Conservation (phyloP, 2,888 invertebrate species). For the Eilema caniola region DNA sequence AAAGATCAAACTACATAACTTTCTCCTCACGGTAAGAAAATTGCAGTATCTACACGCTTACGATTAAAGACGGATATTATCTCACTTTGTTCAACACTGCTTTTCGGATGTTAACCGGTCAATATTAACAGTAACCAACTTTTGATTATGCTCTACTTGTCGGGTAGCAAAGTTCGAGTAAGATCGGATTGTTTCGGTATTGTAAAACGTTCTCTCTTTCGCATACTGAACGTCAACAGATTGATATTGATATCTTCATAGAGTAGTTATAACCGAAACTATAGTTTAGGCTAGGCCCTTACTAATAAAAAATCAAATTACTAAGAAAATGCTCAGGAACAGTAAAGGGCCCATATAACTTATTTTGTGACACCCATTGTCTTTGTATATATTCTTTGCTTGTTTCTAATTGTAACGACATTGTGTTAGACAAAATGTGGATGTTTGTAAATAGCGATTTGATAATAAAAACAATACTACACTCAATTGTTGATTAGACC, state of each 20-base stretch:
- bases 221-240: too few species aligned
- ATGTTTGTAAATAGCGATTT: too few species aligned
- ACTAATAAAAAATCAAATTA: too few species aligned
- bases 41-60: conserved; percentile 19
- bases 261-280: not conserved
- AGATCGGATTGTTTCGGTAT: not conserved
- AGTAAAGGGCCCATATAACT: too few species aligned
- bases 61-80: conserved; percentile 18
- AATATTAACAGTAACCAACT: not conserved
- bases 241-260: not conserved
- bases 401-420: too few species aligned
- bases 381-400: too few species aligned
- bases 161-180: not conserved
- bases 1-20: conserved; percentile 10
- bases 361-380: too few species aligned
- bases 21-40: conserved; percentile 16
- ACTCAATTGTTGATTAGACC: too few species aligned
- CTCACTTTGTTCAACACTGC: conserved; percentile 19
- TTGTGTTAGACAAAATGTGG: too few species aligned
- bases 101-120: conserved; percentile 13
- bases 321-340: too few species aligned
- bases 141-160: not conserved
- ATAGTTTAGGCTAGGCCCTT: too few species aligned
- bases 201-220: not conserved
- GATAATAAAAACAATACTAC: too few species aligned